phyloP scores from a whole-genome alignment of 1,140 invertebrate species.

The Lasioglossum baleicum region DNA sequence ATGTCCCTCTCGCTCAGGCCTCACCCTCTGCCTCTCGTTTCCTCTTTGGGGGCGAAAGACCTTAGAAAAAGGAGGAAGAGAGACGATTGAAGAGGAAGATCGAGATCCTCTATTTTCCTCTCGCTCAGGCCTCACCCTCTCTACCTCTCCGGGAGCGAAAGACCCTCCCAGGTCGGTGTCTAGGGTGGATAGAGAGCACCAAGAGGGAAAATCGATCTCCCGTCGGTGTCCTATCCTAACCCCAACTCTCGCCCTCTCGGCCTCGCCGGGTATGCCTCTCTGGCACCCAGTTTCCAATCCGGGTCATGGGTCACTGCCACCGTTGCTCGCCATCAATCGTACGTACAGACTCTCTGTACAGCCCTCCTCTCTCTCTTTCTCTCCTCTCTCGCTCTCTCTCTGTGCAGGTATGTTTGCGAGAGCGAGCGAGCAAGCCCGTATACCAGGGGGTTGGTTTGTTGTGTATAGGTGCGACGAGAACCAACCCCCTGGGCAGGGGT shows the following conservation, averaged over 20 bases:
- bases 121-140: neutral
- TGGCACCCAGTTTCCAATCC: conserved; percentile 72
- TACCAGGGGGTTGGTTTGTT: too few species aligned
- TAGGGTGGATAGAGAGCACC: conserved; percentile 55
- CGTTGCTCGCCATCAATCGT: conserved; percentile 70
- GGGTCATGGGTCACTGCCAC: conserved; percentile 79
- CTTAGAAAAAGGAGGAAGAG: too few species aligned
- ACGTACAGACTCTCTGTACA: conserved; percentile 40
- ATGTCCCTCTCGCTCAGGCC: too few species aligned
- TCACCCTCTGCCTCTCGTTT: conserved; percentile 20
- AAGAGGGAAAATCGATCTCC: conserved; percentile 71
- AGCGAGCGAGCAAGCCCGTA: too few species aligned
- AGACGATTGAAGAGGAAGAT: too few species aligned
- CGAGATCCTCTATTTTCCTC: conserved; percentile 15
- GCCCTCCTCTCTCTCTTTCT: too few species aligned
- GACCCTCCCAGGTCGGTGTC: conserved; percentile 33
- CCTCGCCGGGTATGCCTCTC: conserved; percentile 62
- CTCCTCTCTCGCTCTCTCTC: too few species aligned
- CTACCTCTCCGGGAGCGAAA: conserved; percentile 22
- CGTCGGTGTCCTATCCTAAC: conserved; percentile 71
- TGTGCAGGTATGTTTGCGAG: too few species aligned
- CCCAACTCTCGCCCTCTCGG: conserved; percentile 63
- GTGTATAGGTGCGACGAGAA: neutral
- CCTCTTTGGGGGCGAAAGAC: neutral
- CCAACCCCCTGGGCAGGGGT: conserved; percentile 10